Conservation (phyloP, 2,797 vertebrate species). For the Lutjanus campechanus region DNA sequence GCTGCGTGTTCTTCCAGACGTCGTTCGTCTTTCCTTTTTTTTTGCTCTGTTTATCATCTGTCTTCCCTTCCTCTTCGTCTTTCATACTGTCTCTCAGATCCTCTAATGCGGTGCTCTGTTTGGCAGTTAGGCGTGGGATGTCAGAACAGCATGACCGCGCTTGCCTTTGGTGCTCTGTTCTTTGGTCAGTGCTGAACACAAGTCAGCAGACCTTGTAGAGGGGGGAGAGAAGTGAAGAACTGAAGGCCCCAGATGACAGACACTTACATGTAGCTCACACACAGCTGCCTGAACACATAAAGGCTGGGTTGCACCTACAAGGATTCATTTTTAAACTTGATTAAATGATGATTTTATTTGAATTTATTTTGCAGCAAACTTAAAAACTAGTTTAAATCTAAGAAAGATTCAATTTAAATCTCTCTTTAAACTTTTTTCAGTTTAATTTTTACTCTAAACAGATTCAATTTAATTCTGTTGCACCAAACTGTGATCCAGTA, state of each 20-base stretch:
- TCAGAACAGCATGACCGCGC: conserved; percentile 40
- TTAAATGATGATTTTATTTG: no score
- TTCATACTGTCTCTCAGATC: conserved; percentile 21
- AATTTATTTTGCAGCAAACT: no score
- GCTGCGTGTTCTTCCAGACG: conserved; percentile 30
- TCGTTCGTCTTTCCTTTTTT: conserved; percentile 2
- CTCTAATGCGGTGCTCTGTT: conserved; percentile 39
- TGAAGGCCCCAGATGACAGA: conserved; percentile 47
- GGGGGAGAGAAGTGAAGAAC: conserved; percentile 25
- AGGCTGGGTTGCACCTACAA: no score
- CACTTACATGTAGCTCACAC: conserved; percentile 8
- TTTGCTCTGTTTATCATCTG: conserved; percentile 20
- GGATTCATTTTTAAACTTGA: no score
- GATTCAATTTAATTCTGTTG: no score
- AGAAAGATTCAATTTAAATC: no score
- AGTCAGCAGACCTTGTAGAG: conserved; percentile 42
- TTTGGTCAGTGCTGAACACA: conserved; percentile 20
- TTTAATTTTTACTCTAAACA: no score
- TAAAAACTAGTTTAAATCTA: no score
- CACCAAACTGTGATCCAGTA: no score
- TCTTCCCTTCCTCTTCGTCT: conserved; percentile 14
- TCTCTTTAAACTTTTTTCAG: no score
- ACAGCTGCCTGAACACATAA: conserved; percentile 24
- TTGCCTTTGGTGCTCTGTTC: conserved; percentile 25
- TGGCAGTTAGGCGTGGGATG: conserved; percentile 46